Base-by-base conservation (phyloP, 2,113 vertebrate species). In the Azemiops feae region DNA sequence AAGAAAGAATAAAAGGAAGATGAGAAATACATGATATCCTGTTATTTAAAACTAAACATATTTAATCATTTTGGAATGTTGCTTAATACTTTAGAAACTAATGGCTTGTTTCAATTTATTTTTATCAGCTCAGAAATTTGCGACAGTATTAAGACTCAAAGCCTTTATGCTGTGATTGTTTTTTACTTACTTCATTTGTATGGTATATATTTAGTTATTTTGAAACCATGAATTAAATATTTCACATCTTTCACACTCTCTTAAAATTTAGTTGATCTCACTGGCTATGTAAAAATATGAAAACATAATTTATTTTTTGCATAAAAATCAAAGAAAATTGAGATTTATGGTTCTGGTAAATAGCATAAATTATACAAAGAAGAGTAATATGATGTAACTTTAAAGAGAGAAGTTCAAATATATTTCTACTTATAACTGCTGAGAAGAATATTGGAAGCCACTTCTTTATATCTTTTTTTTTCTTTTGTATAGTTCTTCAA, bases 191-290 rank as follows among this genome's bases (percentile, higher is more conserved):
- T 91, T 85, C 0, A 91, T 81, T 74, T 14, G 2, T 87, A 0
- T 45, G 12, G 1, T 89, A 91, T 85, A 57, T 90, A 95, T n/a
- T 0, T 27, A 91, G 0, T 50, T 87, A 18, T 25, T 22, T 20
- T 9, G 2, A 92, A 88, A 92, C 43, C n/a, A 14, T 64, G 11
- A 88, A 64, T 87, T 87, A 34, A 25, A 22, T 58, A 50, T 30
- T 64, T 1, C 22, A 60, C 18, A 64, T 43, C 25, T 86, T 47
- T 30, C 87, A 1, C 47, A 47, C 4, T 43, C 54, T 58, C 55
- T 91, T 91, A 88, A 53, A 89, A 81, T 43, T 43, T 39, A 95
- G 53, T 85, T 81, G 7, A 23, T 9, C 22, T 91, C 85, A 92
- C 69, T 91, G 43, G 93, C 88, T 43, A 1, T 74, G 11, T 23